Evolutionary conservation across 2,888 invertebrate genomes (phyloP), one percentile per base, ranked within the genome.

Genomic region (Conomelus anceps): DNA sequence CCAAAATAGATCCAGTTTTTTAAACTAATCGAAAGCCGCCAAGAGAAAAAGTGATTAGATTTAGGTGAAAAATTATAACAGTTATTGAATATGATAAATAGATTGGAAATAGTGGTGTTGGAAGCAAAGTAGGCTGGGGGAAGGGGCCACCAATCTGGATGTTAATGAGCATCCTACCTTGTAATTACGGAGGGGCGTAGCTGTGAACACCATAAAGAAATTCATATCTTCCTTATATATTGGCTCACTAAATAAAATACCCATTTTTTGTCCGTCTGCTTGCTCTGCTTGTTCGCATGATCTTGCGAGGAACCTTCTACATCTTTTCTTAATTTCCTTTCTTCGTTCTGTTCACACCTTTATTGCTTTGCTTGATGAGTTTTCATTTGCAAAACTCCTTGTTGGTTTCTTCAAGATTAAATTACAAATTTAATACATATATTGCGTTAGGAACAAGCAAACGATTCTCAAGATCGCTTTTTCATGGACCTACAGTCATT

Each of bases 161-260:
- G 24, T 24, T 86, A 86, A 86, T 86, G 86, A 86, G 86, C 24
- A 29, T 26, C 86, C 29, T 24, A 22, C 86, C 29, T 3, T 24
- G 86, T 86, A 86, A 86, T 86, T 86, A 86, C 29, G n/a, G 24
- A 3, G 23, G 86, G 86, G 86, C 86, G 86, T 3, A 23, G 26
- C 86, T 86, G 29, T 29, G 26, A 26, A 63, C n/a, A 86, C 24
- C 86, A 86, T 85, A 85, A 86, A 86, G 86, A 86, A 86, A 86
- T 86, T 23, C 86, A 86, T 86, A 86, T 23, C 86, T 86, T 86
- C 86, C 22, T 86, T n/a, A 86, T 86, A 26, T 86, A 86, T 24
- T 24, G 23, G 23, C 29, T 86, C 86, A 24, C 86, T 86, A 86
- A 86, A 86, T 86, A 86, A 86, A n/a, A 86, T 86, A 26, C 26